Evolutionary conservation across 2,888 invertebrate genomes (phyloP).

Genomic region (Trachelus iudaicus): DNA sequence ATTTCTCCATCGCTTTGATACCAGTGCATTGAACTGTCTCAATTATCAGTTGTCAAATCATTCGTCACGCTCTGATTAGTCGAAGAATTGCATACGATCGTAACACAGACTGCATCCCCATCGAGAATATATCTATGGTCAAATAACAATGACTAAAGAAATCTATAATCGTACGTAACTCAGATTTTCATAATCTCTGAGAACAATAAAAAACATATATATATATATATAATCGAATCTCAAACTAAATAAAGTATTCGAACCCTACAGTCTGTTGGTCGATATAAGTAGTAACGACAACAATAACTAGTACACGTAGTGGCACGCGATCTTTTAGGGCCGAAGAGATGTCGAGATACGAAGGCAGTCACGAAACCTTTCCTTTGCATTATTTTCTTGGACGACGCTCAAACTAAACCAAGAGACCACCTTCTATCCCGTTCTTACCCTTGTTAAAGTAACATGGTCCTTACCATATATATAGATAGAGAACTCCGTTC

Average conservation of each 20-base stretch:
- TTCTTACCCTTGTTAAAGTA: background rate
- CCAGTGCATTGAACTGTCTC: background rate
- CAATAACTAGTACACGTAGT: conserved; percentile 55
- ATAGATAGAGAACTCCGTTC: background rate
- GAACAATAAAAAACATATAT: background rate
- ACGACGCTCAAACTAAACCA: background rate
- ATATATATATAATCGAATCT: background rate
- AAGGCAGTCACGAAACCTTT: conserved; percentile 57
- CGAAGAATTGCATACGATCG: background rate
- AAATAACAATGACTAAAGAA: background rate
- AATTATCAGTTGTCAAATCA: background rate
- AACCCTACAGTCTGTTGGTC: conserved; percentile 35
- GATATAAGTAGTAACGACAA: conserved; percentile 52
- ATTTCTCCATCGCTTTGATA: background rate
- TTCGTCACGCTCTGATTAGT: background rate
- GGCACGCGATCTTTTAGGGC: conserved; percentile 60
- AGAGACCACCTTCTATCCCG: background rate
- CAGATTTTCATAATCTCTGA: background rate
- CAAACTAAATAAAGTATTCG: background rate
- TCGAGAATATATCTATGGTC: background rate
- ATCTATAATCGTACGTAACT: background rate
- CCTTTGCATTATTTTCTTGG: conserved; percentile 8
- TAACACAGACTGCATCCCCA: background rate
- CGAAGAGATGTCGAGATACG: conserved; percentile 58
- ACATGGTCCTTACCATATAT: too few relatives aligned